A percentile compares a stretch with the other conserved stretches of the same genome.
These are phyloP conservation scores for Nyctibius bracteatus DNA, from an alignment of 2,113 vertebrate genomes.

Conservation along the genomic window DNA sequence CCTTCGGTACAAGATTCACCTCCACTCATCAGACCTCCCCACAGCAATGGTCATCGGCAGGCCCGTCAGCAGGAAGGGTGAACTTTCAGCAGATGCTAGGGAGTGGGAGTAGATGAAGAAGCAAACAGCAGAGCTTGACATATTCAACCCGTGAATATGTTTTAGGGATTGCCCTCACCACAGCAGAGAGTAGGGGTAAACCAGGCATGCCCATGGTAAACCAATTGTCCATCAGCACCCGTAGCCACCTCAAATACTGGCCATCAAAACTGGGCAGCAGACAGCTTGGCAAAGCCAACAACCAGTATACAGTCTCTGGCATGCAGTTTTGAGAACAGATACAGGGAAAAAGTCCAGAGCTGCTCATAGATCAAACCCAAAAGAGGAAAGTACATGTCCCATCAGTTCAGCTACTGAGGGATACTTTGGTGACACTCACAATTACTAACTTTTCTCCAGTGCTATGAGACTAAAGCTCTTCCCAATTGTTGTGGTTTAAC, in stretches of 20 bases:
- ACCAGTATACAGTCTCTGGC: background rate
- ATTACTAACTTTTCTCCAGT: background rate
- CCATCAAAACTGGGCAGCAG: background rate
- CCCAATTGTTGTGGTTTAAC: no score
- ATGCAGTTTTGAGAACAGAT: background rate
- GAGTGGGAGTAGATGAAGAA: background rate
- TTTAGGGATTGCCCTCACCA: background rate
- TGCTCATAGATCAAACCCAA: background rate
- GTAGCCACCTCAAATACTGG: background rate
- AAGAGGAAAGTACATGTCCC: background rate
- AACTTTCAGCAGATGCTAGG: background rate
- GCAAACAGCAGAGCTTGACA: background rate
- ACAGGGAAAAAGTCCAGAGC: background rate
- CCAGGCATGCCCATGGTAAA: background rate
- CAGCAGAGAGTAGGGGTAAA: background rate
- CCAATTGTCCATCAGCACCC: background rate
- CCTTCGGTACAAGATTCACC: background rate
- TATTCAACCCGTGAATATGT: background rate
- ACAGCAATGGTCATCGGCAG: accelerated
- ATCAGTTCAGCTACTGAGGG: background rate
- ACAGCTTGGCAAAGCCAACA: background rate
- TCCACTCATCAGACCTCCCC: background rate
- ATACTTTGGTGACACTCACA: background rate
- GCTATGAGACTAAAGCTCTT: background rate
- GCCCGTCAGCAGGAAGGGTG: background rate